phyloP scores from a whole-genome alignment of 2,797 vertebrate species.

The Protosalanx chinensis region DNA sequence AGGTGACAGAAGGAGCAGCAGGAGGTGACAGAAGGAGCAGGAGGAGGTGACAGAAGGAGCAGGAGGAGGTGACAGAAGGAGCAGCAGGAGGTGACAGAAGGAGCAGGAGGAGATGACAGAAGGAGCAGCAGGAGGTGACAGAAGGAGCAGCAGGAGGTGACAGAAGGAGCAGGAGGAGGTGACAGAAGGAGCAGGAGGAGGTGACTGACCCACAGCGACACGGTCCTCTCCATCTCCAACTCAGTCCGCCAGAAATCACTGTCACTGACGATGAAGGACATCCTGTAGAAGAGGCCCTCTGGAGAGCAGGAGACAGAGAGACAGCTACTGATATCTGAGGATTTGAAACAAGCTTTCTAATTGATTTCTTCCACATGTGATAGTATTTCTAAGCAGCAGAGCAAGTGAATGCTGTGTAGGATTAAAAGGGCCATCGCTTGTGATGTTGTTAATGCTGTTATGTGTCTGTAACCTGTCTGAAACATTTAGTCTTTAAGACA shows the following conservation, averaged over 20 bases:
- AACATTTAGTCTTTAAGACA: too few relatives aligned
- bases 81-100: too few relatives aligned
- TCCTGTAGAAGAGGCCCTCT: slow-evolving; percentile 84
- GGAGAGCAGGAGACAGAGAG: slow-evolving; percentile 38
- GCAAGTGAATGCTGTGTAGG: slow-evolving; percentile 52
- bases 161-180: too few relatives aligned
- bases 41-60: not conserved
- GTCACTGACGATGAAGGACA: slow-evolving; percentile 71
- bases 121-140: too few relatives aligned
- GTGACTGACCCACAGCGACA: slow-evolving; percentile 82
- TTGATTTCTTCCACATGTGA: not conserved
- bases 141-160: too few relatives aligned
- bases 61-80: too few relatives aligned
- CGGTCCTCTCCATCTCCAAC: slow-evolving; percentile 60
- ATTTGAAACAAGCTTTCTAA: not conserved
- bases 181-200: not conserved
- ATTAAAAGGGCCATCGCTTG: too few relatives aligned
- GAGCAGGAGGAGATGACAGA: too few relatives aligned
- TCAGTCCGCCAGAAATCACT: slow-evolving; percentile 50
- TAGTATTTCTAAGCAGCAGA: slow-evolving; percentile 50
- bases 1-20: slow-evolving; percentile 69
- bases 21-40: too few relatives aligned
- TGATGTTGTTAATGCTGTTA: too few relatives aligned
- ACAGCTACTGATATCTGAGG: not conserved
- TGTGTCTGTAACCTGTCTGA: too few relatives aligned